phyloP scores from a whole-genome alignment of 2,113 vertebrate genomes.

The Suricata suricatta region DNA sequence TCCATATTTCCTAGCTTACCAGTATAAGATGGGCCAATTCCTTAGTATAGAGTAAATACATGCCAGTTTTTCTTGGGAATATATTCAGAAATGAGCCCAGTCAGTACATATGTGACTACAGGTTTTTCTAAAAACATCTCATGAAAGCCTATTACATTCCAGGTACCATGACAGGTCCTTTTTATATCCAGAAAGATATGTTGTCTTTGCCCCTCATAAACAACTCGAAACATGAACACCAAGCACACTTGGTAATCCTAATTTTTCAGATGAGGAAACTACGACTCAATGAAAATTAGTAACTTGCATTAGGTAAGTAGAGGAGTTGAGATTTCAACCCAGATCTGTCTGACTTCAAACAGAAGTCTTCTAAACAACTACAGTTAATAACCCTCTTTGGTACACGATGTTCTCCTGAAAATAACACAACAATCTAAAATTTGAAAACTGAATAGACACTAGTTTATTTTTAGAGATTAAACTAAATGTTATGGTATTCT shows the following conservation, averaged over 20 bases:
- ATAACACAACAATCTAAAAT: not conserved
- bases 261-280: not conserved
- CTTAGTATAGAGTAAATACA: not conserved
- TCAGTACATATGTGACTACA: not conserved
- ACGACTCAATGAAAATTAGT: not conserved
- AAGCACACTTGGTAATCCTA: not conserved
- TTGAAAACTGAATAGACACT: not conserved
- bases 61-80: not conserved
- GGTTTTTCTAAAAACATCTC: not conserved
- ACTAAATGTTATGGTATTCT: not conserved
- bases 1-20: not conserved
- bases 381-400: not conserved
- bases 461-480: not conserved
- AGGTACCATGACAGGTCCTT: not conserved
- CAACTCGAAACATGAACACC: not conserved
- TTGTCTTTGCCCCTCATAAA: not conserved
- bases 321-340: not conserved
- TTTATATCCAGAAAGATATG: not conserved
- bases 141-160: not conserved
- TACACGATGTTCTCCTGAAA: not conserved
- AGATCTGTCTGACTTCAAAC: not conserved
- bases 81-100: not conserved
- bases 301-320: not conserved
- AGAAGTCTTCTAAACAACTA: not conserved
- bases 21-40: not conserved